Percentiles rank a stretch among this genome's conserved stretches.
These are phyloP conservation scores for Drosophila merina DNA, from an alignment of 2,888 invertebrate genomes.

Conservation along the genomic window DNA sequence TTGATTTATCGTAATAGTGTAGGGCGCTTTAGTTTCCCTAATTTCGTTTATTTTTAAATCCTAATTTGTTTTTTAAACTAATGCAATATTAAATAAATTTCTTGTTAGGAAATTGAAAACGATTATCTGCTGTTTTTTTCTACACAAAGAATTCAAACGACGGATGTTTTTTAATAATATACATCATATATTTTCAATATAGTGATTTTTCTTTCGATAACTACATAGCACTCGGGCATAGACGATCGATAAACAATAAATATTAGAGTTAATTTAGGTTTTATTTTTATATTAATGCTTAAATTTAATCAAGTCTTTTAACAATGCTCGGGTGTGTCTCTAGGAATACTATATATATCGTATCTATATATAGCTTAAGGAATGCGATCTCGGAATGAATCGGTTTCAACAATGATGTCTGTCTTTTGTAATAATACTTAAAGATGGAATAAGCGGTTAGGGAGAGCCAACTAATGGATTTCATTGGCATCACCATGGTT, in stretches of 20 bases:
- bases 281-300: slow-evolving; percentile 61
- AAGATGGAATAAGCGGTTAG: slow-evolving; percentile 10
- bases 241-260: slow-evolving; percentile 57
- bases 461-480: slow-evolving; percentile 37
- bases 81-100: slow-evolving; percentile 74
- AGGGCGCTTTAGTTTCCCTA: slow-evolving; percentile 44
- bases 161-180: slow-evolving; percentile 9
- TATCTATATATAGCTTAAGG: slow-evolving; percentile 60
- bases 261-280: slow-evolving; percentile 48
- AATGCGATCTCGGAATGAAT: slow-evolving; percentile 69
- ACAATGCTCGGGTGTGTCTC: slow-evolving; percentile 72
- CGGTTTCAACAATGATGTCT: slow-evolving; percentile 48
- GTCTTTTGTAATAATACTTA: slow-evolving; percentile 61
- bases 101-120: slow-evolving; percentile 54
- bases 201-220: slow-evolving; percentile 43
- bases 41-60: slow-evolving; percentile 46
- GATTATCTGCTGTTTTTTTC: slow-evolving; percentile 12
- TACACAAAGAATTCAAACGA: background rate
- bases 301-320: slow-evolving; percentile 80
- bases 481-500: slow-evolving; percentile 31
- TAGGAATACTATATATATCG: slow-evolving; percentile 66
- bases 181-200: slow-evolving; percentile 28
- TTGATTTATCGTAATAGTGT: slow-evolving; percentile 60
- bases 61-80: slow-evolving; percentile 51
- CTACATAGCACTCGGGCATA: slow-evolving; percentile 49